phyloP scores from a whole-genome alignment of 1,140 invertebrate species.

The Phymastichus coffea region DNA sequence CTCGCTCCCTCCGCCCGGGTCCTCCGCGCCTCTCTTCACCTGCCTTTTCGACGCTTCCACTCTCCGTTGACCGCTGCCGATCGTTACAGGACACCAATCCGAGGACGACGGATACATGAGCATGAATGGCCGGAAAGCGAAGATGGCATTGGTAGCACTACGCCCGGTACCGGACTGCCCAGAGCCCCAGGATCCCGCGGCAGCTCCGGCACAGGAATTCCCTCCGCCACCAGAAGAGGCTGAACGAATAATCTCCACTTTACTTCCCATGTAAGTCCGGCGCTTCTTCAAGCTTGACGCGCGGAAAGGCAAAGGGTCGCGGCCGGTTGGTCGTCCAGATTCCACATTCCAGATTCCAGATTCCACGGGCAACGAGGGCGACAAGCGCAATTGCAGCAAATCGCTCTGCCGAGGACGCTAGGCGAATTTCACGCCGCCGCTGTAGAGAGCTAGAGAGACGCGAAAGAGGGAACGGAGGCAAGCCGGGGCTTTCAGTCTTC shows the following conservation, averaged over 20 bases:
- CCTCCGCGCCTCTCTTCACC: neutral
- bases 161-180: constrained; percentile 66
- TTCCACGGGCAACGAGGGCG: too few species aligned
- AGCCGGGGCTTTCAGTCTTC: too few species aligned
- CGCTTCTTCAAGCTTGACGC: too few species aligned
- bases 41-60: neutral
- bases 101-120: constrained; percentile 89
- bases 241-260: constrained; percentile 70
- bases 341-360: too few species aligned
- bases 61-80: neutral
- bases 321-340: too few species aligned
- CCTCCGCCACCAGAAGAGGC: constrained; percentile 75
- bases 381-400: too few species aligned
- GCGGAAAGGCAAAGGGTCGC: too few species aligned
- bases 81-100: constrained; percentile 70
- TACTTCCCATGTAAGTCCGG: constrained; percentile 67
- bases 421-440: too few species aligned
- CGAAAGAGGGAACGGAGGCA: too few species aligned
- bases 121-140: constrained; percentile 78
- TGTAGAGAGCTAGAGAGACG: too few species aligned
- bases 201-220: constrained; percentile 58
- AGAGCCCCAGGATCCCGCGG: constrained; percentile 60
- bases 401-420: too few species aligned
- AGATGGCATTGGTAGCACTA: constrained; percentile 66
- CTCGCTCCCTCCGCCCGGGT: neutral